Conservation (phyloP, 2,888 invertebrate species). For the Drosophila kokeensis region DNA sequence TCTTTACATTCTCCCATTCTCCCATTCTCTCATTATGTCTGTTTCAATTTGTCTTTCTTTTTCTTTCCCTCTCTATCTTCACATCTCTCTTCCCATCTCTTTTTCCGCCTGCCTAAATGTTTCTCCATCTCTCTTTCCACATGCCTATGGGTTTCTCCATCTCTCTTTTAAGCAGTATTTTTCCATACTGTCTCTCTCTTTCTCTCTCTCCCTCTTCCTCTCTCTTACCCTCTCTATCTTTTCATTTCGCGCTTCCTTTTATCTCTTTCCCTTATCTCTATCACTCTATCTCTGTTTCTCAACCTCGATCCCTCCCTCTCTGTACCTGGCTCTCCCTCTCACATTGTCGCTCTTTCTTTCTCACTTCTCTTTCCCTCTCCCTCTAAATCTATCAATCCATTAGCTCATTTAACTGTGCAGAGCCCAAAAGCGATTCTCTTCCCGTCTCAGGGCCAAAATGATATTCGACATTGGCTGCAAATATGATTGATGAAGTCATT, state of each 20-base stretch:
- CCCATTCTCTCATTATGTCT: neutral
- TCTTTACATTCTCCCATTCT: neutral
- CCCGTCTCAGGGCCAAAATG: slow-evolving; percentile 32
- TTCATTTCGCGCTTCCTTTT: accelerated
- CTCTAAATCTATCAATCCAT: neutral
- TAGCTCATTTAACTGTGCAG: slow-evolving; percentile 10
- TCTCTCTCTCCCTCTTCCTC: neutral
- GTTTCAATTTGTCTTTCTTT: neutral
- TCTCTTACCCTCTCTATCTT: neutral
- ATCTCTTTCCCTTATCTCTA: neutral
- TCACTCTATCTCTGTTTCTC: neutral
- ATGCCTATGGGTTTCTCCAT: accelerated
- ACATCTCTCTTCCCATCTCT: neutral
- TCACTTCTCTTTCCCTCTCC: neutral
- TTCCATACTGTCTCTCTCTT: accelerated
- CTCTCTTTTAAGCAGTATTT: accelerated
- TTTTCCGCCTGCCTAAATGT: neutral
- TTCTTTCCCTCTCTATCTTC: neutral
- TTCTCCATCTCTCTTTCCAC: neutral
- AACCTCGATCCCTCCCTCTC: neutral
- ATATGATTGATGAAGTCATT: slow-evolving; percentile 72
- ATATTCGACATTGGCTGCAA: slow-evolving; percentile 48
- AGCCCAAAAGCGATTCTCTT: neutral
- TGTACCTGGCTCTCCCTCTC: accelerated
- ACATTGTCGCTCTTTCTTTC: neutral